Base-by-base conservation (phyloP, 2,797 vertebrate genomes). In the Chrysocyon brachyurus region DNA sequence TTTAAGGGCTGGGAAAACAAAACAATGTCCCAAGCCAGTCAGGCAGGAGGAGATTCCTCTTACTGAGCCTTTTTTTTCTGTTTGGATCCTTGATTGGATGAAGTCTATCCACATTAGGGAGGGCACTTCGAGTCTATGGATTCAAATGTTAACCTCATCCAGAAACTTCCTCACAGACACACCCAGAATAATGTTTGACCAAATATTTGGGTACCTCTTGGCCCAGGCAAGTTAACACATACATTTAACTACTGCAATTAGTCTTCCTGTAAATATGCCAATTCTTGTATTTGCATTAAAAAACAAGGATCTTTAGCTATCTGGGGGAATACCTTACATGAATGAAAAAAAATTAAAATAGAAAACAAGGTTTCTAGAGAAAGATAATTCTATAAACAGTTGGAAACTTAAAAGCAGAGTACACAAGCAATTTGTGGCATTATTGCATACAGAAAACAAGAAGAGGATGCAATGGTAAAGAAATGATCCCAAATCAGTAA, bases 321-420 rank as follows among this genome's bases (percentile, higher is more conserved):
- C 79, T 83, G 6, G n/a, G 33, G 64, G 22, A 86, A 56, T 2
- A 92, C 4, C 2, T 92, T 3, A 33, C 15, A 56, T 57, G 14
- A 95, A 46, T 78, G 10, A 49, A 92, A 78, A 90, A 26, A 90
- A 82, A 52, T 88, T 61, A 77, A 87, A 28, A 73, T 3, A 70
- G 24, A 93, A 28, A 93, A 93, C 22, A n/a, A 83, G 9, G 24
- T 96, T 96, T 95, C 49, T 68, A 94, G 56, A 92, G 40, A 66
- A 83, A 59, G 26, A 82, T 22, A 87, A 79, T 73, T 85, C 81
- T 63, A 97, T 46, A 28, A 88, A n/a, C 16, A 95, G 56, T 85
- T 81, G 31, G 86, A 95, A 93, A 52, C n/a, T 91, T 66, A 22
- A 79, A 87, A 94, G 36, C 21, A 75, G 31, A 72, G 33, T 54